Conservation (phyloP, 2,888 invertebrate genomes). For the Schrankia costaestrigalis region DNA sequence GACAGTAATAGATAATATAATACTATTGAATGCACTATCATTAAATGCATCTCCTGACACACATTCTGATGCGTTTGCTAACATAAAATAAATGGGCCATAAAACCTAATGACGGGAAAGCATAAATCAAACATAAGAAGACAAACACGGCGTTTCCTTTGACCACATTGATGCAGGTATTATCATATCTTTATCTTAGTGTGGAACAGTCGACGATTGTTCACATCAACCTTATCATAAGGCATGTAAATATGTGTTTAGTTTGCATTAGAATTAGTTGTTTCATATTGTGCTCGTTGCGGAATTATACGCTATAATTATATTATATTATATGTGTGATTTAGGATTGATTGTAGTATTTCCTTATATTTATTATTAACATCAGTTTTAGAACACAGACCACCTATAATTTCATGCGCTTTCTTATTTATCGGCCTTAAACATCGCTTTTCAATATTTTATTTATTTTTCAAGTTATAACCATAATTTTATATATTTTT, state of each 20-base stretch:
- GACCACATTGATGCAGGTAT: constrained; percentile 59
- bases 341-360: constrained; percentile 21
- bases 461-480: too few relatives aligned
- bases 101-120: constrained; percentile 51
- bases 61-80: constrained; percentile 29
- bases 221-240: constrained; percentile 49
- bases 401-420: too few relatives aligned
- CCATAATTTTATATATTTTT: too few relatives aligned
- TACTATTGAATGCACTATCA: constrained; percentile 8
- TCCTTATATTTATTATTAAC: too few relatives aligned
- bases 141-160: constrained; percentile 66
- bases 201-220: constrained; percentile 59
- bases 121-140: constrained; percentile 50
- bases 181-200: constrained; percentile 54
- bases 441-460: too few relatives aligned
- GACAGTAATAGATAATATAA: too few relatives aligned
- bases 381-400: too few relatives aligned
- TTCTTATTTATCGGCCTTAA: too few relatives aligned
- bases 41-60: constrained; percentile 20
- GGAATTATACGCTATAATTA: constrained; percentile 29
- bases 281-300: constrained; percentile 25
- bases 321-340: constrained; percentile 21
- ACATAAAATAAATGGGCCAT: constrained; percentile 31
- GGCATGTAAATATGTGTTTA: constrained; percentile 49
- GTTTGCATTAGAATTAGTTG: constrained; percentile 55